Evolutionary conservation across 2,797 vertebrate species (phyloP), one percentile per base, ranked within the genome.

Genomic region (Brachyalestes nurse): DNA sequence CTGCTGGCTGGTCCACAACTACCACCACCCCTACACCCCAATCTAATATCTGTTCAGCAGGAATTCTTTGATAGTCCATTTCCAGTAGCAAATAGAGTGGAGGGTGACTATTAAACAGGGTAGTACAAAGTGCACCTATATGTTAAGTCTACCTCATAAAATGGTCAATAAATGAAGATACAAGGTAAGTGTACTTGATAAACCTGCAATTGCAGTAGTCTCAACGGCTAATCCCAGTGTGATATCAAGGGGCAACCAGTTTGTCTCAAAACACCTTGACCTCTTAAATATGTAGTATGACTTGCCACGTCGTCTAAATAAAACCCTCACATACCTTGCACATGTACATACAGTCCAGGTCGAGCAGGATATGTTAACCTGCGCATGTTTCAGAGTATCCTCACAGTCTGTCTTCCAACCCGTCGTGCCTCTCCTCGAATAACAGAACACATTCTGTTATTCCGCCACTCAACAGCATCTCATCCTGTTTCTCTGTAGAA

Each of bases 261-360:
- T 81, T 76, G 19, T 49, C n/a, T 70, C 19, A 19, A 75, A 79
- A 83, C 71, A 71, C 45, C 1, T 8, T 53, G 38, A 70, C 2
- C 57, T 71, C 34, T 65, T 45, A 2, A 21, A 65, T 70, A 72
- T 23, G 49, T 25, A 61, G 60, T 71, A 21, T 58, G 21, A 66
- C 58, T 84, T 79, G 72, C 53, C 72, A 77, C 23, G n/a, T 67
- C 25, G 51, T 79, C 77, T 82, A 84, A 82, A 77, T 79, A 77
- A 85, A 85, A 62, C 66, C 49, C 14, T 28, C 53, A 58, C 51
- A 79, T 82, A 60, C 72, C 80, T 85, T 77, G 53, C 62, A 84
- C 55, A 67, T 45, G 60, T 21, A 77, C 72, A 73, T 82, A 82
- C 45, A 82, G 73, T 73, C 40, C 47, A 77, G 77, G 77, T 80